Conservation (phyloP, 2,113 vertebrate species). For the Phrynosoma platyrhinos region DNA sequence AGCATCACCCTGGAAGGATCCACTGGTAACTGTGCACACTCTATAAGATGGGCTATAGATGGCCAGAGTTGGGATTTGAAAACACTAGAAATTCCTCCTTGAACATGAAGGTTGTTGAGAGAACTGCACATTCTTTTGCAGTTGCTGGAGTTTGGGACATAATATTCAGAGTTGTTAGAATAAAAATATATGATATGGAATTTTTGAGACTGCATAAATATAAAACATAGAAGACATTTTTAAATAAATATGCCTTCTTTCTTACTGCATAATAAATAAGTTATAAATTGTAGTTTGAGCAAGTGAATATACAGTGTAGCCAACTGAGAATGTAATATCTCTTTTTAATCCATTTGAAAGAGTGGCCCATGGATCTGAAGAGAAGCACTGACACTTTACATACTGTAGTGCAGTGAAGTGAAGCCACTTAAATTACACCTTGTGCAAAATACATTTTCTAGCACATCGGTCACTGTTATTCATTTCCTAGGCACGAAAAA, state of each 20-base stretch:
- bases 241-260: slow-evolving; percentile 41
- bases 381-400: not conserved
- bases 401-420: not conserved
- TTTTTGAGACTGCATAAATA: not conserved
- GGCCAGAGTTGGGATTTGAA: not conserved
- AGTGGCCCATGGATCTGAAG: slow-evolving; percentile 6
- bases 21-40: too few species aligned
- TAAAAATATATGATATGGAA: not conserved
- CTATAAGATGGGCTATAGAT: too few species aligned
- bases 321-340: slow-evolving; percentile 33
- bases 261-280: slow-evolving; percentile 37
- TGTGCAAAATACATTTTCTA: not conserved
- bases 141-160: not conserved
- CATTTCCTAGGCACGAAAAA: slow-evolving; percentile 5
- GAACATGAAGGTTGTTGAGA: not conserved
- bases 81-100: not conserved
- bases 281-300: slow-evolving; percentile 37
- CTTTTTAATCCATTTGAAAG: slow-evolving; percentile 44
- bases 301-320: slow-evolving; percentile 33
- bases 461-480: not conserved
- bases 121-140: not conserved
- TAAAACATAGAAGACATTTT: slow-evolving; percentile 18
- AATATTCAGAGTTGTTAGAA: not conserved
- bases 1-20: not conserved
- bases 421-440: not conserved